Base-by-base conservation (phyloP, 2,113 vertebrate genomes). In the Melanotaenia duboulayi region DNA sequence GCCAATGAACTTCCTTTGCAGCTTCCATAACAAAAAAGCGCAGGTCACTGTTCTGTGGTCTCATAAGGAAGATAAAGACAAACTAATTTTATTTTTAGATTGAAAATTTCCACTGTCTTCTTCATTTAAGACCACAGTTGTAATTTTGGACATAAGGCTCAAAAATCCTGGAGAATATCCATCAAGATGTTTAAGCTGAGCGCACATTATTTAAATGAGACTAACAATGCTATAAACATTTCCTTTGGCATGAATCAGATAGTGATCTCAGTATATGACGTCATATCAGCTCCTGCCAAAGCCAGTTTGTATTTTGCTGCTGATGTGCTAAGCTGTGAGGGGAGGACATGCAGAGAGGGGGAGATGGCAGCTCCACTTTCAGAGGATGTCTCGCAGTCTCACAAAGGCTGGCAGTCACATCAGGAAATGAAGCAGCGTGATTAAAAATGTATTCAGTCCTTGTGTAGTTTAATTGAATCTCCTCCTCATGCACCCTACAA, bases 391-490 rank as follows among this genome's bases (percentile, higher is more conserved):
- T 84, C 61, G 20, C 78, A 51, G 68, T 71, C 73, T 74, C 11
- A 3, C 82, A 89, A 81, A 88, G 71, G 65, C 79, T 82, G 86
- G 71, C 85, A 81, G 78, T 79, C 79, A 86, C 66, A 39, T 84
- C 78, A 83, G 86, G 82, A 89, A 89, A 84, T 65, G 68, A 72
- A 77, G 86, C 66, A 35, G 19, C 49, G 9, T 83, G 81, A 92
- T 93, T 92, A 92, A 90, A 92, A 88, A 92, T 91, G 85, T 86
- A 92, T 92, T 83, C 63, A 44, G 11, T 83, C 79, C 74, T 68
- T 86, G 73, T 89, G 80, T 88, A 81, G 80, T 82, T 83, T 90
- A 90, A 92, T 92, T 92, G 88, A 90, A 89, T 90, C 86, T 82
- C 88, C 87, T 82, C 81, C 88, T 82, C 37, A 0, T 44, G 51